phyloP scores from a whole-genome alignment of 2,113 vertebrate species.

The cat (Felis catus) region DNA sequence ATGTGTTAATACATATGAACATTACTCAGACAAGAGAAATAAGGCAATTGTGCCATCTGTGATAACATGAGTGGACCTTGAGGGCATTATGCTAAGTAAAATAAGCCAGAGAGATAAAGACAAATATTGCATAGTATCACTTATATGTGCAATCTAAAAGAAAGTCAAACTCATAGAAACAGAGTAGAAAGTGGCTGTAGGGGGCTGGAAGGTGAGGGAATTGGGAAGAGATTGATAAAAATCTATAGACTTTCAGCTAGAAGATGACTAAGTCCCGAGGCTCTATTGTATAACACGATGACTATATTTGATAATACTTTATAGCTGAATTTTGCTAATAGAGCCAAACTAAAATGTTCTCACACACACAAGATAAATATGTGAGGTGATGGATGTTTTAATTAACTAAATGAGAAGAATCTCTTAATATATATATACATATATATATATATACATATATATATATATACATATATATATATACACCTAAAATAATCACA shows the following conservation, averaged over 20 bases:
- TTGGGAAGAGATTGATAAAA: too few relatives aligned
- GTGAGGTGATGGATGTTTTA: background rate
- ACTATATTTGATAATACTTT: background rate
- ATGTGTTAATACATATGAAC: background rate
- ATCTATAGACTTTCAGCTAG: background rate
- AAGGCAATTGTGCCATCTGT: background rate
- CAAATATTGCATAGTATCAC: background rate
- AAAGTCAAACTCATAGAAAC: background rate
- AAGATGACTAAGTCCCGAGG: background rate
- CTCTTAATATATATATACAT: background rate
- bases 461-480: background rate
- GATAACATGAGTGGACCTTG: background rate
- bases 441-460: background rate
- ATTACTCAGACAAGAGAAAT: background rate
- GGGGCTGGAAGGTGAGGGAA: background rate
- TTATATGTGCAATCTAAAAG: background rate
- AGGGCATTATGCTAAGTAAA: background rate
- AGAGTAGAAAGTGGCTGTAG: background rate
- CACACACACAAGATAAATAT: background rate
- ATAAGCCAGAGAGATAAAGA: background rate
- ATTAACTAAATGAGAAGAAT: background rate
- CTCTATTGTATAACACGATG: background rate
- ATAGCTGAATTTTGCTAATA: background rate
- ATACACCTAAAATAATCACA: background rate
- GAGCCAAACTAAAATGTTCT: background rate